Conservation (phyloP, 35 echinoderm and acorn worm species). For the Apostichopus parvimensis region DNA sequence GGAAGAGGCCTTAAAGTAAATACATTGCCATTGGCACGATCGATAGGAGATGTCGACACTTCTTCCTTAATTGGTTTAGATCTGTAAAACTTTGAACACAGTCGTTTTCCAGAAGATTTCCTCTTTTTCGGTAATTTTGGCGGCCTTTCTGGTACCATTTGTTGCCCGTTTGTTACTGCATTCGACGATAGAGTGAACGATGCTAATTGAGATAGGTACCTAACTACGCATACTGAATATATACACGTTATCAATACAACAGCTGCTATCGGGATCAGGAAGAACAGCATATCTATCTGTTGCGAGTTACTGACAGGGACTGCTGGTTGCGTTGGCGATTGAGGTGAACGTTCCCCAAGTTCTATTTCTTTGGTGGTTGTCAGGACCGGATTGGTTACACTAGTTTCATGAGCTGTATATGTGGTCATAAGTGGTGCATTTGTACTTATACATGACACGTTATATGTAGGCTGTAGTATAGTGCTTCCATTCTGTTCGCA, state of each 20-base stretch:
- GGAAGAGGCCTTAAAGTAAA: not conserved
- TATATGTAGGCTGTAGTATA: not conserved
- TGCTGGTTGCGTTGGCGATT: too few species aligned
- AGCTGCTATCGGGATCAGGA: not conserved
- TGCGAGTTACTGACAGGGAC: too few species aligned
- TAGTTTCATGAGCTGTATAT: too few species aligned
- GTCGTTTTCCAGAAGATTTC: not conserved
- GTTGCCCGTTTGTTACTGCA: not conserved
- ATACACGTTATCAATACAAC: conserved; percentile 7
- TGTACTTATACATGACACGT: not conserved
- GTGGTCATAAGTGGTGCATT: not conserved
- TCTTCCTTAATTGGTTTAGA: not conserved
- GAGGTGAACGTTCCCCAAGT: too few species aligned
- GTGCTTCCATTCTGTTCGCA: not conserved
- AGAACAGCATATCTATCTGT: not conserved
- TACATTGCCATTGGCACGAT: not conserved
- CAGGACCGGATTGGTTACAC: too few species aligned
- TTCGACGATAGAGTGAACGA: too few species aligned
- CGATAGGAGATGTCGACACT: not conserved
- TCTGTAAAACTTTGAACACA: not conserved
- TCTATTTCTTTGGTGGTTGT: too few species aligned
- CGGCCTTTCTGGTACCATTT: not conserved
- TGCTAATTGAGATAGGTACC: not conserved
- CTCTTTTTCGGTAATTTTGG: not conserved
- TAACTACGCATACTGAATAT: not conserved